Percentiles rank a stretch among this genome's conserved stretches.
These are phyloP conservation scores for Eufriesea mexicana DNA, from an alignment of 1,140 invertebrate genomes.

Conservation along the genomic window DNA sequence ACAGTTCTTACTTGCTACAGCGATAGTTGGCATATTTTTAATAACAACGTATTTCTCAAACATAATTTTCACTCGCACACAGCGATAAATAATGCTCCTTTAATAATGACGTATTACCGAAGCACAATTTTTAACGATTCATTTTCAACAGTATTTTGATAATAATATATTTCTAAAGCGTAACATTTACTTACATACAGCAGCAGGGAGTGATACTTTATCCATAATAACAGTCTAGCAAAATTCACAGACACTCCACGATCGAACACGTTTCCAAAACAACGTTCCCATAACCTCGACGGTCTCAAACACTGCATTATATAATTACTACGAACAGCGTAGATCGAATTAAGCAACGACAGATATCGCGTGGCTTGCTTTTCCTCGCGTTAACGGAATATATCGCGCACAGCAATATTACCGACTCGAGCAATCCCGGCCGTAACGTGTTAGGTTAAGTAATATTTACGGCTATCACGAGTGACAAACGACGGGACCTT, in stretches of 20 bases:
- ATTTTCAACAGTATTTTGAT: too few species aligned
- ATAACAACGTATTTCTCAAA: neutral
- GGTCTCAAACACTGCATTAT: neutral
- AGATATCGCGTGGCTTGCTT: neutral
- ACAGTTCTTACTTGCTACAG: too few species aligned
- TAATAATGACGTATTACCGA: too few species aligned
- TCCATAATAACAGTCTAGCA: neutral
- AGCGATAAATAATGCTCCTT: neutral
- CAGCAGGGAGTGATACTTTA: neutral
- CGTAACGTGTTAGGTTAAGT: neutral
- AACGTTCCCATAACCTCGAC: neutral
- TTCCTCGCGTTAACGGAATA: neutral
- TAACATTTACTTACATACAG: too few species aligned
- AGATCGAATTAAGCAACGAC: neutral
- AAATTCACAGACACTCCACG: neutral
- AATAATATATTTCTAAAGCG: too few species aligned
- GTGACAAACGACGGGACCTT: conserved; percentile 32
- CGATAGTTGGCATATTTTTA: too few species aligned
- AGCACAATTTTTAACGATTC: too few species aligned
- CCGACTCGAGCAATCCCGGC: neutral
- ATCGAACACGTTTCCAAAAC: neutral
- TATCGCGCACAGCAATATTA: neutral
- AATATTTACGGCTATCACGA: conserved; percentile 17
- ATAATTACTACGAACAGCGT: neutral
- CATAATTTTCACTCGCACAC: neutral